Percentiles rank a stretch among this genome's conserved stretches.
These are phyloP conservation scores for Morpho helenor DNA, from an alignment of 2,888 invertebrate genomes.

Conservation along the genomic window DNA sequence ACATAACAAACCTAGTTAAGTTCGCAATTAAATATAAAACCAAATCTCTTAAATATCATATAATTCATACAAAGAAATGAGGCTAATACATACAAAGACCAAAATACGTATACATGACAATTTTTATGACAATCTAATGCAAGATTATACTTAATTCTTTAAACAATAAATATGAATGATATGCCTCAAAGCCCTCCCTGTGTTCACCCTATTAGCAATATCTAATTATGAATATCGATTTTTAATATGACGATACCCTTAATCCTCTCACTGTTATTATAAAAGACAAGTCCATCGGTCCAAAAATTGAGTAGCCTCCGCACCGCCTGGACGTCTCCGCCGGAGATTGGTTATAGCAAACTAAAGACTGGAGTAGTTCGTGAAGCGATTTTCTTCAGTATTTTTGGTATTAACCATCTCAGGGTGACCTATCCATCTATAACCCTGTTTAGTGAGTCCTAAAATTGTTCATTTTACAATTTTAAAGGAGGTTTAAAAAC, in stretches of 20 bases:
- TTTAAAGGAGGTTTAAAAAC: neutral
- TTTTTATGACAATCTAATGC: neutral
- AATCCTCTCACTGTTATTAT: conserved; percentile 58
- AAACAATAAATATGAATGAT: neutral
- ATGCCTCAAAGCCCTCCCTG: conserved; percentile 14
- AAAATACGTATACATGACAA: too few species aligned
- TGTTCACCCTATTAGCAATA: conserved; percentile 64
- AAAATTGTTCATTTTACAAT: neutral
- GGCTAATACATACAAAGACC: too few species aligned
- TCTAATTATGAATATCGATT: conserved; percentile 76
- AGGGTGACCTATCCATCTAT: conserved; percentile 43
- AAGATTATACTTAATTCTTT: neutral
- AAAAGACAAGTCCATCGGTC: conserved; percentile 44
- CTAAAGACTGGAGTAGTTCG: conserved; percentile 78
- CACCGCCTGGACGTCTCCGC: conserved; percentile 58
- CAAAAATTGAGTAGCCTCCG: conserved; percentile 64
- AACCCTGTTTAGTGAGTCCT: conserved; percentile 41
- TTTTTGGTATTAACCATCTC: conserved; percentile 70
- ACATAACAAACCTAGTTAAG: too few species aligned
- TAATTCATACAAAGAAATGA: too few species aligned
- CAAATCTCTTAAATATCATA: too few species aligned
- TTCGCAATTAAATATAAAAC: too few species aligned
- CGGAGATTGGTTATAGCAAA: conserved; percentile 64
- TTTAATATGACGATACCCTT: conserved; percentile 49
- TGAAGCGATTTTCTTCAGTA: conserved; percentile 77